Evolutionary conservation across 2,888 invertebrate species (phyloP).

Genomic region (Tineola bisselliella): DNA sequence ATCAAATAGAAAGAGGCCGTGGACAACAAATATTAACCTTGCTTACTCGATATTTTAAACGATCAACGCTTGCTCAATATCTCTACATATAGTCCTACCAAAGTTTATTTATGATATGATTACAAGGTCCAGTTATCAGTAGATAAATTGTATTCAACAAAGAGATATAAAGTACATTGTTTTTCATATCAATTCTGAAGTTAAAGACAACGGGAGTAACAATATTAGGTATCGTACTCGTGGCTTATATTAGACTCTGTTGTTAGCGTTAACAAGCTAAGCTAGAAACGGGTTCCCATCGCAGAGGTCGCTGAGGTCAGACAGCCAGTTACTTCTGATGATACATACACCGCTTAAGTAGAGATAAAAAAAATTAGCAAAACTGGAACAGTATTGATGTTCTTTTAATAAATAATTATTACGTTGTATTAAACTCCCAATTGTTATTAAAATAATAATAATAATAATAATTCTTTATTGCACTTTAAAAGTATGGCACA

Average conservation of each 20-base stretch:
- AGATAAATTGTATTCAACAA: not conserved
- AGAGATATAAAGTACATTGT: not conserved
- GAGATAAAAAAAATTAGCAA: no score
- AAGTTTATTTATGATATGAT: conserved; percentile 5
- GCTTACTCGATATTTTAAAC: not conserved
- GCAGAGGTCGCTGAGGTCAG: not conserved
- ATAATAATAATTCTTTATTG: no score
- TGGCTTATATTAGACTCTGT: not conserved
- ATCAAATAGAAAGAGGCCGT: not conserved
- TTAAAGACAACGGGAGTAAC: no score
- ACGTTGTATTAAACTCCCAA: no score
- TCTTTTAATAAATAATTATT: no score
- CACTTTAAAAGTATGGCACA: no score
- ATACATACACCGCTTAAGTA: not conserved
- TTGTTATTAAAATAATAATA: no score
- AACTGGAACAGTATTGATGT: no score
- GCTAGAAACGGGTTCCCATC: not conserved
- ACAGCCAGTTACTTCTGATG: not conserved
- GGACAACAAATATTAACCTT: conserved; percentile 4
- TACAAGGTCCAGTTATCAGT: not conserved
- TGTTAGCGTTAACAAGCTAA: not conserved
- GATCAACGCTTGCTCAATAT: not conserved
- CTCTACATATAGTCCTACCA: not conserved
- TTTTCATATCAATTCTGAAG: no score
- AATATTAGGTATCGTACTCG: not conserved